Base-by-base conservation (phyloP, 2,113 vertebrate genomes). In the Callaeas wilsoni region DNA sequence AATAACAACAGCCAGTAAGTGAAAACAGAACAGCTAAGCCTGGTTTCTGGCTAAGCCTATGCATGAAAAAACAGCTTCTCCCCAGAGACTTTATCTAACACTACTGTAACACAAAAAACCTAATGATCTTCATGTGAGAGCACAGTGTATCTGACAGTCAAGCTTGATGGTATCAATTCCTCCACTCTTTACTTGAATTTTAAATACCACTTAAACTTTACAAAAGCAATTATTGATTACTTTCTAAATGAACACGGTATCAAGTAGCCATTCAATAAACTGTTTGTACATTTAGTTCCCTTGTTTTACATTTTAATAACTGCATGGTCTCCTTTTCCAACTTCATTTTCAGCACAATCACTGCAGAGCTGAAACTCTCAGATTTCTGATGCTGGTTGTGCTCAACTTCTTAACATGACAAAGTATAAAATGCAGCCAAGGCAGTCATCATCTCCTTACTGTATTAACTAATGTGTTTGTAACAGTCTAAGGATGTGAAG, bases 211-310 rank as follows among this genome's bases (percentile, higher is more conserved):
- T 82, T 91, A 80, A 85, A 90, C 55, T 70, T 94, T 63, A 46
- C 33, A 70, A 90, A 93, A 95, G 68, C 93, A 93, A 90, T 90
- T 89, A 84, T 50, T 41, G 67, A 86, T 93, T 88, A 88, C 50
- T 84, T 96, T 95, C 71, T 86, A 79, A 90, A 89, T 2, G 6
- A 90, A 64, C 39, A 86, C 12, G 63, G 57, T 63, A 71, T 79
- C 67, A 84, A 90, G 52, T 18, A 88, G 35, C 44, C 70, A 83
- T 87, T 91, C 59, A 86, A 56, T 33, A 89, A 93, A 86, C 27
- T 83, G 50, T 94, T 57, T 63, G 74, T 76, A 92, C 47, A 78
- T 74, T 86, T 44, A 90, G 47, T 80, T 93, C 33, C 16, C 49
- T 42, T 73, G 41, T 82, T 94, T 91, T 85, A 78, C 77, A 89